Percentiles rank a stretch among this genome's conserved stretches.
phyloP scores from a whole-genome alignment of 2,113 vertebrate genomes.

The Hipposideros armiger region DNA sequence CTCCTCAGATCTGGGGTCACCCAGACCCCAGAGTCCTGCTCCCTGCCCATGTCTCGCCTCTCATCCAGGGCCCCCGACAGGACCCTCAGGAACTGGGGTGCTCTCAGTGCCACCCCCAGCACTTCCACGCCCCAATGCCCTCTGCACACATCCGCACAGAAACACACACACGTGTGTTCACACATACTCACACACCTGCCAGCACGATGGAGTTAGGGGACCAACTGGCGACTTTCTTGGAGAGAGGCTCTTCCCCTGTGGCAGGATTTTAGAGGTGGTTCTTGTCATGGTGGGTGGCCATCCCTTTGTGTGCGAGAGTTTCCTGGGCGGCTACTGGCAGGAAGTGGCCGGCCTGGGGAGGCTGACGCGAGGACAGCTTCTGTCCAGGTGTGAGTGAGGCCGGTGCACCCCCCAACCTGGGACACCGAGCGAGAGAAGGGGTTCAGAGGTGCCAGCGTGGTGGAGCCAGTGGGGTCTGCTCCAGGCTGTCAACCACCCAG shows the following conservation, averaged over 20 bases:
- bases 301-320: not conserved
- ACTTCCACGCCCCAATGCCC: no score
- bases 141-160: not conserved
- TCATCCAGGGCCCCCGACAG: not conserved
- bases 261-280: not conserved
- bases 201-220: not conserved
- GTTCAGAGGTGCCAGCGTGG: not conserved
- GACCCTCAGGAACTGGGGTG: not conserved
- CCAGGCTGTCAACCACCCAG: no score
- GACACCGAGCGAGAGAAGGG: not conserved
- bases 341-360: fast-evolving
- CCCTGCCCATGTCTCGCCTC: not conserved
- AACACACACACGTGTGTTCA: not conserved
- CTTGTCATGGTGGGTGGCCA: not conserved
- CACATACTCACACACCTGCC: not conserved
- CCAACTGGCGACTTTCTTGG: no score
- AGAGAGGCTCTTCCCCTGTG: not conserved
- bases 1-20: not conserved
- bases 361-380: no score
- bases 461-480: not conserved
- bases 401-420: no score
- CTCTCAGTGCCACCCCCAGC: not conserved
- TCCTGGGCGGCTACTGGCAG: fast-evolving
- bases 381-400: fast-evolving
- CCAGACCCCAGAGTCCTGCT: not conserved